Evolutionary conservation across 2,888 invertebrate genomes (phyloP).

Genomic region (Ecliptopera silaceata): DNA sequence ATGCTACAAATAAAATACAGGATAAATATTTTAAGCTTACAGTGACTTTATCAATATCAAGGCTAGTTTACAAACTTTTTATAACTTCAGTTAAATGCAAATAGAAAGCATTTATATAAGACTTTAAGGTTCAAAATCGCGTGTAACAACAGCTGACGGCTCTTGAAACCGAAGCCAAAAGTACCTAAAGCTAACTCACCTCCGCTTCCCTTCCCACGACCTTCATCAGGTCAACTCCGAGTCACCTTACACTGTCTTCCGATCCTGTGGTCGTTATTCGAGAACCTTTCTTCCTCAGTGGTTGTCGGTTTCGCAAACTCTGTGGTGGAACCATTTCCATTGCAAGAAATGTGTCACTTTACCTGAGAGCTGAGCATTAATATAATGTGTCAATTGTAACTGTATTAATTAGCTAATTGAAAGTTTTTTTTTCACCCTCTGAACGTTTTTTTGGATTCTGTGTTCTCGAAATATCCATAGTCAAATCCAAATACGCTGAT

Average conservation of each 20-base stretch:
- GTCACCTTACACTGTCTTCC: slow-evolving; percentile 25
- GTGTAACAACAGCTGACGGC: not conserved
- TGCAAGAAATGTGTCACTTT: not conserved
- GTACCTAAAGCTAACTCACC: not conserved
- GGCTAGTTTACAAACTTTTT: too few relatives aligned
- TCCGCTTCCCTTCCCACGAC: slow-evolving; percentile 28
- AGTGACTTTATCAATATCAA: too few relatives aligned
- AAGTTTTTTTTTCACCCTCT: too few relatives aligned
- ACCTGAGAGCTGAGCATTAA: too few relatives aligned
- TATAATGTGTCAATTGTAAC: too few relatives aligned
- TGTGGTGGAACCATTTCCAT: slow-evolving; percentile 3
- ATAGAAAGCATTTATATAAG: not conserved
- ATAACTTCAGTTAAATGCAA: too few relatives aligned
- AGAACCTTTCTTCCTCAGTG: slow-evolving; percentile 20
- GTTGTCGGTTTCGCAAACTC: slow-evolving; percentile 14
- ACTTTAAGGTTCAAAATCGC: not conserved
- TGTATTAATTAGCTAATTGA: too few relatives aligned
- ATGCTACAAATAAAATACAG: too few relatives aligned
- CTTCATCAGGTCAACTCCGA: slow-evolving; percentile 8
- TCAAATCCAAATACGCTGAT: too few relatives aligned
- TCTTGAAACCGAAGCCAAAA: not conserved
- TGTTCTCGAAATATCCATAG: too few relatives aligned
- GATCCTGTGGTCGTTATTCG: slow-evolving; percentile 23
- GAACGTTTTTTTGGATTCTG: too few relatives aligned
- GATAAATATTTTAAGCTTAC: too few relatives aligned